Conservation (phyloP, 2,888 invertebrate genomes). For the Napeogenes inachia region DNA sequence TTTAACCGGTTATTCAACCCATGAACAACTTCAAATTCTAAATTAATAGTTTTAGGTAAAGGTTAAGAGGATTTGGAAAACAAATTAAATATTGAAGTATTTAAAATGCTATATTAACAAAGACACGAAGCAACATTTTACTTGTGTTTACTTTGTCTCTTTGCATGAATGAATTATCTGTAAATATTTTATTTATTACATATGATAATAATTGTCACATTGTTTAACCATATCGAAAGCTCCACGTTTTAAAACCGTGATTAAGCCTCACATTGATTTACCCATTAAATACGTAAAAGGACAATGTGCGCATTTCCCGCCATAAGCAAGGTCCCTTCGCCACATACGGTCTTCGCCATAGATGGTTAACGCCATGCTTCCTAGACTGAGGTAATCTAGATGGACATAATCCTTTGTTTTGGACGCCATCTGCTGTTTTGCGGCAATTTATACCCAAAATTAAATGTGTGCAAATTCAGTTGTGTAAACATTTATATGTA, state of each 20-base stretch:
- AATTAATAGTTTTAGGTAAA: too few species aligned
- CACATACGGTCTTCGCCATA: constrained; percentile 27
- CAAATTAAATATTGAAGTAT: too few species aligned
- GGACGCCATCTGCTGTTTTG: neutral
- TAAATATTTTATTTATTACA: constrained; percentile 1
- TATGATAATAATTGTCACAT: constrained; percentile 9
- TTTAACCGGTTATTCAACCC: too few species aligned
- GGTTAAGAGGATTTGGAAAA: too few species aligned
- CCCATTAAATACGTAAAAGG: constrained; percentile 28
- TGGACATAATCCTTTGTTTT: constrained; percentile 3
- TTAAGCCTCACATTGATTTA: constrained; percentile 15
- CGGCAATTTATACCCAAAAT: neutral
- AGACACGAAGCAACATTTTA: too few species aligned
- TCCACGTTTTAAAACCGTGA: constrained; percentile 22
- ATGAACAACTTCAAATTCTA: too few species aligned
- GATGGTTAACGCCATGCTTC: constrained; percentile 31
- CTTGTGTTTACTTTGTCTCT: too few species aligned
- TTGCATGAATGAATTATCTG: neutral
- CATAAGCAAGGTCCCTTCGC: constrained; percentile 25
- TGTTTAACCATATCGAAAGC: constrained; percentile 9
- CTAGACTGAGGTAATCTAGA: constrained; percentile 27
- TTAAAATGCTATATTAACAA: too few species aligned
- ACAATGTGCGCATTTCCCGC: constrained; percentile 32
- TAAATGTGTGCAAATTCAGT: too few species aligned
- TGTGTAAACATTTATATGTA: too few species aligned